phyloP scores from a whole-genome alignment of 2,888 invertebrate species.

The Pterostichus madidus region DNA sequence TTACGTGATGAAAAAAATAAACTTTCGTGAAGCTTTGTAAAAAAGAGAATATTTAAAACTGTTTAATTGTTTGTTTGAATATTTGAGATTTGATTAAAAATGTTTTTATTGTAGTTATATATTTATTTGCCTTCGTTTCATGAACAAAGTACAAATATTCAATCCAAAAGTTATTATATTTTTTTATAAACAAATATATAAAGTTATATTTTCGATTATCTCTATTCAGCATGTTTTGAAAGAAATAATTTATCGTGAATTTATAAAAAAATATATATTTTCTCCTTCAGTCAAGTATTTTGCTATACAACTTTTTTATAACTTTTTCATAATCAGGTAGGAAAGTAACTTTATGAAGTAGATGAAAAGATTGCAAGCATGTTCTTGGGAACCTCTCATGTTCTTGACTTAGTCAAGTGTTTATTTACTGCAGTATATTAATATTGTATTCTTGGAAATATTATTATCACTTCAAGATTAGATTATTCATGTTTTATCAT shows the following conservation, averaged over 20 bases:
- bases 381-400: not conserved
- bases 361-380: conserved; percentile 4
- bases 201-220: not conserved
- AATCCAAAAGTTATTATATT: not conserved
- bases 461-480: conserved; percentile 12
- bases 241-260: too few species aligned
- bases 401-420: conserved; percentile 2
- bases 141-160: too few species aligned
- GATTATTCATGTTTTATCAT: not conserved
- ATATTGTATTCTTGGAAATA: conserved; percentile 8
- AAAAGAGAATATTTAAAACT: too few species aligned
- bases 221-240: too few species aligned
- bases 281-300: not conserved
- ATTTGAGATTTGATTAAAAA: too few species aligned
- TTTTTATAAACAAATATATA: not conserved
- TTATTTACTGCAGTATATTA: conserved; percentile 9
- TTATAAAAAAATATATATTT: not conserved
- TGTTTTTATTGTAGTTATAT: not conserved
- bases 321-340: not conserved
- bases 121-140: not conserved
- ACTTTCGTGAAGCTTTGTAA: not conserved
- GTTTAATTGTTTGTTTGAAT: too few species aligned
- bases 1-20: conserved; percentile 4
- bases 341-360: conserved; percentile 5
- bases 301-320: not conserved